A percentile compares a stretch with the other conserved stretches of the same genome.
These are phyloP conservation scores for Zoanthus sociatus DNA, from an alignment of 92 coral and sea anemone genomes.

Conservation along the genomic window DNA sequence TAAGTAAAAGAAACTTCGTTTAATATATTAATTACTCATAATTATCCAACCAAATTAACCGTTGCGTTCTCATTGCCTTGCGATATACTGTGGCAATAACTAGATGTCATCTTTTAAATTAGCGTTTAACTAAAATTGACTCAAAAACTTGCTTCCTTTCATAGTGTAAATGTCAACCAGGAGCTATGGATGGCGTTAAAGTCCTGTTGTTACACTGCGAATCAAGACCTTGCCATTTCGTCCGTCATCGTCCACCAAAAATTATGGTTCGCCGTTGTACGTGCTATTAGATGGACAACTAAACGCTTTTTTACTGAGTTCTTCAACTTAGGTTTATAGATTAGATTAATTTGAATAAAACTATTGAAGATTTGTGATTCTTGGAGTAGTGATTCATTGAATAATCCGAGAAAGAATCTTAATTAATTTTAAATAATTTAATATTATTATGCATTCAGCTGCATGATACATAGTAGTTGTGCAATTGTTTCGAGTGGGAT, in stretches of 20 bases:
- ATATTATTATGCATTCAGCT: too few species aligned
- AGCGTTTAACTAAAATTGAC: neutral
- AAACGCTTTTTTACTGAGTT: neutral
- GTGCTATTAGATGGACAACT: neutral
- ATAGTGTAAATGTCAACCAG: constrained; percentile 21
- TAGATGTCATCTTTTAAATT: neutral
- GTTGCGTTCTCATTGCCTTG: too few species aligned
- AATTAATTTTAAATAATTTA: too few species aligned
- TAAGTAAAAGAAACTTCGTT: too few species aligned
- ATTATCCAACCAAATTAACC: too few species aligned
- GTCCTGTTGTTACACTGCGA: constrained; percentile 19
- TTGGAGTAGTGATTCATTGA: too few species aligned
- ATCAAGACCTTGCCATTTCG: constrained; percentile 22
- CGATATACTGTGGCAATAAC: too few species aligned
- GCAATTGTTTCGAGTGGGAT: too few species aligned
- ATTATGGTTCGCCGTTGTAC: constrained; percentile 11
- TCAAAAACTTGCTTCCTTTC: neutral
- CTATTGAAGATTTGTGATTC: neutral
- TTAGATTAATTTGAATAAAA: neutral
- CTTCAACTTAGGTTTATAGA: neutral
- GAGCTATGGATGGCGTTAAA: constrained; percentile 2
- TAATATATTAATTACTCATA: too few species aligned
- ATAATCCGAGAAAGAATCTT: too few species aligned
- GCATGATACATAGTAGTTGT: too few species aligned
- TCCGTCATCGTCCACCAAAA: neutral